phyloP scores from a whole-genome alignment of 2,113 vertebrate genomes.

The Oryzias javanicus region DNA sequence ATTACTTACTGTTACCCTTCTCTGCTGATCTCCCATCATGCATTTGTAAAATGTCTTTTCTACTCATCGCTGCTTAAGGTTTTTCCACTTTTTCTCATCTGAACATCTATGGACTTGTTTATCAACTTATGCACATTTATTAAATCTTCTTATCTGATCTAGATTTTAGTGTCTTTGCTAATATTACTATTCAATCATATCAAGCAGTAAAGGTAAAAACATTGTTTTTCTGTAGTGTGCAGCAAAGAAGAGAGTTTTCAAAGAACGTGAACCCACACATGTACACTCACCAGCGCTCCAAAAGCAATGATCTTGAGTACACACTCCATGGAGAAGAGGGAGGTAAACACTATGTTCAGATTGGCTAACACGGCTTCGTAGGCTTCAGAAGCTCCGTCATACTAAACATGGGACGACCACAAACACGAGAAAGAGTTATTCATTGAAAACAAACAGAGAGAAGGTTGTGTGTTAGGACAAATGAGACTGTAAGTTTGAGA shows the following conservation, averaged over 20 bases:
- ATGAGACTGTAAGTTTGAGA: not conserved
- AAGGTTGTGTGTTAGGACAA: not conserved
- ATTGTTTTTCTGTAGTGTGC: not conserved
- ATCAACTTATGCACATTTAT: too few relatives aligned
- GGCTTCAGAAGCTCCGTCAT: slow-evolving; percentile 77
- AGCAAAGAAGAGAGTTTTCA: slow-evolving; percentile 4
- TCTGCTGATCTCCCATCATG: slow-evolving; percentile 21
- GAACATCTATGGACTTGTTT: not conserved
- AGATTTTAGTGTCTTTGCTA: too few relatives aligned
- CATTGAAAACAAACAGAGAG: not conserved
- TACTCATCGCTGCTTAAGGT: not conserved
- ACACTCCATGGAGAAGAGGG: slow-evolving; percentile 95
- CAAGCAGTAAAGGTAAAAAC: not conserved
- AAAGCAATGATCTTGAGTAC: slow-evolving; percentile 96
- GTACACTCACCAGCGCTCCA: slow-evolving; percentile 85
- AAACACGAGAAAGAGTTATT: slow-evolving; percentile 19
- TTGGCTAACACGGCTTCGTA: slow-evolving; percentile 88
- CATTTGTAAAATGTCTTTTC: slow-evolving; percentile 11
- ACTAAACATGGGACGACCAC: slow-evolving; percentile 50
- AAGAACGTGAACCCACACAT: slow-evolving; percentile 12
- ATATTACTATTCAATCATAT: not conserved
- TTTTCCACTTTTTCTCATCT: not conserved
- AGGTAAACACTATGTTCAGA: slow-evolving; percentile 98
- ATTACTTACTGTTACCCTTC: slow-evolving; percentile 25
- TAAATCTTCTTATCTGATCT: too few relatives aligned